Percentiles rank a stretch among this genome's conserved stretches.
phyloP scores from a whole-genome alignment of 2,113 vertebrate genomes.

The Corythornis vintsioides region DNA sequence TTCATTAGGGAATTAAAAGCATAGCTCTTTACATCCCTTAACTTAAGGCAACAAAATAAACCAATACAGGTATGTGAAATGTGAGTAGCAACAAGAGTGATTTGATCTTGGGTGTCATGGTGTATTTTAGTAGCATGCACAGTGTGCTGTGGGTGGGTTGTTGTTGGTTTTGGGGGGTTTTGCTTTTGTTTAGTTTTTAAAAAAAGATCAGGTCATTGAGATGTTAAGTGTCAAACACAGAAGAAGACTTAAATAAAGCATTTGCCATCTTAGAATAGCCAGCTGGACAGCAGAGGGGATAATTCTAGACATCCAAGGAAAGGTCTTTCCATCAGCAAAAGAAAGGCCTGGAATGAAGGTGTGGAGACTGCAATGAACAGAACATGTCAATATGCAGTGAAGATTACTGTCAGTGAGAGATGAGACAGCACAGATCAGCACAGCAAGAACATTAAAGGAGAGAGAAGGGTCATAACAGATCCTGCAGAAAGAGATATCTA shows the following conservation, averaged over 20 bases:
- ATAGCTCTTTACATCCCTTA: not conserved
- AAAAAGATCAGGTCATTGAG: not conserved
- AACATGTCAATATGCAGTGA: not conserved
- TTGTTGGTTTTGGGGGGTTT: not conserved
- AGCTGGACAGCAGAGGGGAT: not conserved
- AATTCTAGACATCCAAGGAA: not conserved
- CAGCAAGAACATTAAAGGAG: not conserved
- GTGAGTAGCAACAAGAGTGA: not conserved
- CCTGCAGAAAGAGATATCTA: not conserved
- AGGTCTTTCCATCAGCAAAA: not conserved
- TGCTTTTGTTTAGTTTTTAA: not conserved
- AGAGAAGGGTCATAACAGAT: not conserved
- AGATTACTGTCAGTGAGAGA: not conserved
- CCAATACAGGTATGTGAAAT: not conserved
- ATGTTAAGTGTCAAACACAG: not conserved
- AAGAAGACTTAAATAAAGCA: not conserved
- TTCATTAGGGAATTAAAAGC: not conserved
- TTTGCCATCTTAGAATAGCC: not conserved
- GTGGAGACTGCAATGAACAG: not conserved
- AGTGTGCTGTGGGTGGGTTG: not conserved
- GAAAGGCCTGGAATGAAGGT: not conserved
- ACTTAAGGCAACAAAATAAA: not conserved
- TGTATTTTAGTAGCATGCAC: not conserved
- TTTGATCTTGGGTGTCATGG: not conserved
- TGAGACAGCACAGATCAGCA: not conserved